Evolutionary conservation across 1,140 invertebrate genomes (phyloP).

Genomic region (Drosophila gunungcola): DNA sequence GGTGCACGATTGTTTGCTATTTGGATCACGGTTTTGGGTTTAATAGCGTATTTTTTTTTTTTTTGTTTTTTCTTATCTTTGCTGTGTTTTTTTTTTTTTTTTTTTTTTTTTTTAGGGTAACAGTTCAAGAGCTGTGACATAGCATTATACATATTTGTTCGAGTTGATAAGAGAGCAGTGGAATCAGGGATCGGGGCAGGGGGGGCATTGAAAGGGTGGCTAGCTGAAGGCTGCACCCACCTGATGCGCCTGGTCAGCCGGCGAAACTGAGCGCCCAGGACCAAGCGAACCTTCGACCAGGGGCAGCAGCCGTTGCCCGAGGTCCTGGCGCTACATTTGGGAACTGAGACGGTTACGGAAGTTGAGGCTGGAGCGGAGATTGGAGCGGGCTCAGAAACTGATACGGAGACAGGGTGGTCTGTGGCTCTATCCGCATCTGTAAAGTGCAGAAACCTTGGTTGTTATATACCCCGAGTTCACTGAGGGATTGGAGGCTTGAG

Average conservation of each 20-base stretch:
- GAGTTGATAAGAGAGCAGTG: slow-evolving; percentile 17
- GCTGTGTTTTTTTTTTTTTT: slow-evolving; percentile 1
- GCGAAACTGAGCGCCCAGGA: slow-evolving; percentile 54
- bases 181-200: not conserved
- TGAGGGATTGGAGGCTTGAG: not conserved
- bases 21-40: slow-evolving; percentile 24
- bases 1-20: slow-evolving; percentile 2
- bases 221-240: slow-evolving; percentile 61
- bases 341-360: slow-evolving; percentile 25
- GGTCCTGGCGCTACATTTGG: slow-evolving; percentile 27
- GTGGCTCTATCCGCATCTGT: slow-evolving; percentile 42
- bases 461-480: slow-evolving; percentile 8
- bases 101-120: not conserved
- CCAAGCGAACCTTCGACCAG: slow-evolving; percentile 49
- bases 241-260: slow-evolving; percentile 69
- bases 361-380: slow-evolving; percentile 22
- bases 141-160: not conserved
- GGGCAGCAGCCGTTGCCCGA: slow-evolving; percentile 30
- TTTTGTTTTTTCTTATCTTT: slow-evolving; percentile 11
- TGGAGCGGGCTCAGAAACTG: slow-evolving; percentile 22
- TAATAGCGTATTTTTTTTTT: slow-evolving; percentile 5
- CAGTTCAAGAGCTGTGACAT: slow-evolving; percentile 10
- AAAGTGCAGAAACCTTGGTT: slow-evolving; percentile 48
- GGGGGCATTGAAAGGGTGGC: slow-evolving; percentile 11
- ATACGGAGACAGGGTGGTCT: slow-evolving; percentile 22